These are phyloP conservation scores for Saccopteryx leptura DNA, from an alignment of 2,113 vertebrate species.

Conservation along the genomic window DNA sequence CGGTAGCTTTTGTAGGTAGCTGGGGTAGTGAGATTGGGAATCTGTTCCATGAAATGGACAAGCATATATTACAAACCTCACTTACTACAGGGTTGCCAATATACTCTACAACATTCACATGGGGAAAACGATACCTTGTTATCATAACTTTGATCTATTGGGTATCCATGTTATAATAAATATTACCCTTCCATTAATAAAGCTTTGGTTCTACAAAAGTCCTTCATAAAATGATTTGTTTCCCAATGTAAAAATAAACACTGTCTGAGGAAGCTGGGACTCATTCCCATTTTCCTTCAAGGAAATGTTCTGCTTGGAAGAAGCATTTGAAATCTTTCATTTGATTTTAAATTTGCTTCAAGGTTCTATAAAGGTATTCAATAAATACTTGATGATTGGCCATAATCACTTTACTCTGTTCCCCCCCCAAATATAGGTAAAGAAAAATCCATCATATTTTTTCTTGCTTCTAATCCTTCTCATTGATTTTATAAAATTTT, in stretches of 20 bases:
- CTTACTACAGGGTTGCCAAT: neutral
- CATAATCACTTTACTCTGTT: neutral
- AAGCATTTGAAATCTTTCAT: neutral
- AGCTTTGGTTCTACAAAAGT: neutral
- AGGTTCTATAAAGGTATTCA: neutral
- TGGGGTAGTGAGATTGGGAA: neutral
- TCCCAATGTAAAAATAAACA: neutral
- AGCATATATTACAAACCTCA: neutral
- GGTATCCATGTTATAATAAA: neutral
- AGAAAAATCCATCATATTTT: neutral
- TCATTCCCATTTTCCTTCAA: neutral
- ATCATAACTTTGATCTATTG: neutral
- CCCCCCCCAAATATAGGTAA: neutral
- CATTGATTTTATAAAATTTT: constrained; percentile 1
- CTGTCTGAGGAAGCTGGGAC: neutral
- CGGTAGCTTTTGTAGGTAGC: neutral
- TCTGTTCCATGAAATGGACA: neutral
- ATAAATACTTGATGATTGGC: constrained; percentile 8
- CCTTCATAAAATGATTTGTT: neutral
- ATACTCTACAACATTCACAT: neutral
- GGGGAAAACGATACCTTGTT: neutral
- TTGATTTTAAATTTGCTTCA: neutral
- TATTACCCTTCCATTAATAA: neutral
- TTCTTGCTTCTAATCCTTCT: neutral
- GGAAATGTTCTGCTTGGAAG: neutral